phyloP scores from a whole-genome alignment of 2,797 vertebrate genomes.

The Tachyglossus aculeatus region DNA sequence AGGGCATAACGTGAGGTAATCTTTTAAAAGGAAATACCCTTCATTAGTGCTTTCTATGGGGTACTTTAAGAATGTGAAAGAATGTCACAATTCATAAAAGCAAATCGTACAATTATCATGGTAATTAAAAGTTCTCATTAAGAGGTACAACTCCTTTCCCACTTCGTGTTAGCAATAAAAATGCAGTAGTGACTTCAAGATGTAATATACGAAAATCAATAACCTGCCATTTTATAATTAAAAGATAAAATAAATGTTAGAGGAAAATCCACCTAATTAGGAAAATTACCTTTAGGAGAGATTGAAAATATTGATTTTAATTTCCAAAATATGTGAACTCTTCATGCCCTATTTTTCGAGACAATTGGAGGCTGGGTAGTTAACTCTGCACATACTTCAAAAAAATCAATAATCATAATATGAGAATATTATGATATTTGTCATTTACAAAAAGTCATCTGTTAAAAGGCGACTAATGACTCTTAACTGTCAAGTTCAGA shows the following conservation, averaged over 20 bases:
- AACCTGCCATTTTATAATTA: slow-evolving; percentile 84
- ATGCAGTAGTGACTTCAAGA: slow-evolving; percentile 68
- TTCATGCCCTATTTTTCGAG: slow-evolving; percentile 78
- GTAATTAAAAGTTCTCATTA: slow-evolving; percentile 82
- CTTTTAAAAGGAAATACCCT: not conserved
- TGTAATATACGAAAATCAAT: slow-evolving; percentile 77
- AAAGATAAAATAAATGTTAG: slow-evolving; percentile 83
- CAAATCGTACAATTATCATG: slow-evolving; percentile 74
- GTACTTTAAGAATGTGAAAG: slow-evolving; percentile 26
- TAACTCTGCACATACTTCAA: slow-evolving; percentile 75
- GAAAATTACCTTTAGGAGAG: slow-evolving; percentile 86
- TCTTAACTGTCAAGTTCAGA: slow-evolving; percentile 61
- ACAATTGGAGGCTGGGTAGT: slow-evolving; percentile 80
- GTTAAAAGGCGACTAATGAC: slow-evolving; percentile 60
- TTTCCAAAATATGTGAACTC: slow-evolving; percentile 88
- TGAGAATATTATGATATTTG: slow-evolving; percentile 73
- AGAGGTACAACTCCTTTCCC: slow-evolving; percentile 57
- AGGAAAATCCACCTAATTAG: slow-evolving; percentile 84
- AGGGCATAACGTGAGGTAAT: not conserved
- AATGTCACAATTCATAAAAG: slow-evolving; percentile 70
- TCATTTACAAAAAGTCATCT: slow-evolving; percentile 71
- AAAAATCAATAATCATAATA: slow-evolving; percentile 74
- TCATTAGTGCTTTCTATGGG: slow-evolving; percentile 5
- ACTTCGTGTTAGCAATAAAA: slow-evolving; percentile 71
- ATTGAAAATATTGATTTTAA: slow-evolving; percentile 95